Evolutionary conservation across 1,140 invertebrate species (phyloP), one percentile per base, ranked within the genome.

Genomic region (Bombyx mori): DNA sequence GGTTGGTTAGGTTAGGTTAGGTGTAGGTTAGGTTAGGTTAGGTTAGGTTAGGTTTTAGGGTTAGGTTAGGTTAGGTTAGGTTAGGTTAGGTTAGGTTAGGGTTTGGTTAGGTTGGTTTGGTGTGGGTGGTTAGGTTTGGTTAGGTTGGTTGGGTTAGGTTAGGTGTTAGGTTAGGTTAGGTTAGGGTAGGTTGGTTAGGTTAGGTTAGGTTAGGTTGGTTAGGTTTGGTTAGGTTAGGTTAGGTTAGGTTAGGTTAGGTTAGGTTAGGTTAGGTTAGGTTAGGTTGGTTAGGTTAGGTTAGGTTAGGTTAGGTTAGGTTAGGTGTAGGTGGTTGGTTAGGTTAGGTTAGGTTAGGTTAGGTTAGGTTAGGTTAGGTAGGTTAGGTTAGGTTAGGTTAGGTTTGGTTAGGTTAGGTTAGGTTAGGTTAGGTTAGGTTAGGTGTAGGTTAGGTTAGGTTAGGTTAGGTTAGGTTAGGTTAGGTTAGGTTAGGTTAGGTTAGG

Each of bases 41-140:
- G n/a, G n/a, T n/a, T n/a, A n/a, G n/a, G n/a, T n/a, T n/a, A n/a
- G n/a, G n/a, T n/a, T n/a, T n/a, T n/a, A n/a, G n/a, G n/a, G n/a
- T n/a, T n/a, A n/a, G n/a, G n/a, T n/a, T n/a, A n/a, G n/a, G n/a
- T n/a, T n/a, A n/a, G n/a, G n/a, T n/a, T n/a, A n/a, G n/a, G n/a
- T n/a, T n/a, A n/a, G n/a, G n/a, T n/a, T n/a, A n/a, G n/a, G n/a
- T n/a, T n/a, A n/a, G n/a, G n/a, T n/a, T n/a, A n/a, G n/a, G n/a
- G n/a, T n/a, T 76, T 67, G 70, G 72, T 75, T 75, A 69, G 66
- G 70, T 75, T 73, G n/a, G n/a, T n/a, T n/a, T n/a, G n/a, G n/a
- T n/a, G n/a, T n/a, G n/a, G n/a, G n/a, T 62, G 68, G 65, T 69
- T 69, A 65, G 70, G 70, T 73, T 64, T 65, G 65, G 72, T 73